Conservation (phyloP, 2,888 invertebrate genomes). For the Hylaea fasciaria region DNA sequence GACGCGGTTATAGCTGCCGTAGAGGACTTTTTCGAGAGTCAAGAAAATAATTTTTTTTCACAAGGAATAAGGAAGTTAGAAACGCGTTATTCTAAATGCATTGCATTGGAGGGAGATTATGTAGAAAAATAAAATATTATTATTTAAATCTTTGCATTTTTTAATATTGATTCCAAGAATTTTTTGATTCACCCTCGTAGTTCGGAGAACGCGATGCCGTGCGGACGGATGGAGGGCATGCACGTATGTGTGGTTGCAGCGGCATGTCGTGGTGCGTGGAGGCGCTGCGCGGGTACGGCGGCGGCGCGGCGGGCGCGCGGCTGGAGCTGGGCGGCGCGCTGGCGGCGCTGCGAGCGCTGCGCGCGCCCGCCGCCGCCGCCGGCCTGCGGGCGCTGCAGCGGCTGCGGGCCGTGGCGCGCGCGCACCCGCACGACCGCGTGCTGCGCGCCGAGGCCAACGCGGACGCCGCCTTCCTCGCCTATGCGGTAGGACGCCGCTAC, state of each 20-base stretch:
- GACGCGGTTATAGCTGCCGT: too few species aligned
- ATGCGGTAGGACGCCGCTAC: conserved; percentile 73
- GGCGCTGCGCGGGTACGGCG: conserved; percentile 94
- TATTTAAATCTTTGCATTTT: too few species aligned
- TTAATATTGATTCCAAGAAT: too few species aligned
- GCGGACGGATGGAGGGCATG: too few species aligned
- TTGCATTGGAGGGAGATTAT: too few species aligned
- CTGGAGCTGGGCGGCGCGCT: conserved; percentile 96
- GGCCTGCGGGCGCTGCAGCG: conserved; percentile 65
- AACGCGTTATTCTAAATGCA: too few species aligned
- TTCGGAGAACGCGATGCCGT: too few species aligned
- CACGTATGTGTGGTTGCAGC: conserved; percentile 46
- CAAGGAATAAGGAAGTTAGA: too few species aligned
- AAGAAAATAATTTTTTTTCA: too few species aligned
- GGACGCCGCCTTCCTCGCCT: conserved; percentile 78
- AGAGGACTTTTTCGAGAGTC: too few species aligned
- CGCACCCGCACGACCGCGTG: conserved; percentile 73
- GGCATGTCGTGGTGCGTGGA: conserved; percentile 94
- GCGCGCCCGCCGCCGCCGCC: conserved; percentile 47
- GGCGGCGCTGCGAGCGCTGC: conserved; percentile 89
- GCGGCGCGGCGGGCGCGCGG: conserved; percentile 89
- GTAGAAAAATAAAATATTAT: too few species aligned
- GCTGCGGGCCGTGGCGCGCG: conserved; percentile 74
- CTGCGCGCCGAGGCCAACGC: conserved; percentile 76
- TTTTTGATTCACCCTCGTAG: too few species aligned